phyloP scores from a whole-genome alignment of 1,140 invertebrate genomes.

The Hormaphis cornu region DNA sequence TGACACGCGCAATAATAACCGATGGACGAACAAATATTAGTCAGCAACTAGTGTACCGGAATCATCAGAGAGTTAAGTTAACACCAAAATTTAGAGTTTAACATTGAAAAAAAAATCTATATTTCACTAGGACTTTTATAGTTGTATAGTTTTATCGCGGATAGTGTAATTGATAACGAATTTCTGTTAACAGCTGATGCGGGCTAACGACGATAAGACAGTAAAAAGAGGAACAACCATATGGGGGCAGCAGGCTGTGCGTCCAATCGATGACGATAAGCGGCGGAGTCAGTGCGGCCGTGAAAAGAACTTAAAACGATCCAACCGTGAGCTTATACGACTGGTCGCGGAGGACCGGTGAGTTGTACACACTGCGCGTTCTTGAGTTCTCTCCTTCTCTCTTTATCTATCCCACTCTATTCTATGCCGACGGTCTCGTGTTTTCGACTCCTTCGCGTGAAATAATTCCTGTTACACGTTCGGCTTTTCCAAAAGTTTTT shows the following conservation, averaged over 20 bases:
- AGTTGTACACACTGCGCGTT: neutral
- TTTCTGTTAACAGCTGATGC: conserved; percentile 7
- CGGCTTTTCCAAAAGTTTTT: neutral
- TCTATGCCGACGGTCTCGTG: neutral
- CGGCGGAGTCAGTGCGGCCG: neutral
- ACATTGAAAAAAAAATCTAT: neutral
- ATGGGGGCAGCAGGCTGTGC: no score
- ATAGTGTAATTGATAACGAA: conserved; percentile 11
- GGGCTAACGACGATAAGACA: neutral
- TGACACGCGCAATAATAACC: neutral
- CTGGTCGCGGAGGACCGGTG: neutral
- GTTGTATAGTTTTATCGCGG: no score
- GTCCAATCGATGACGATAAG: no score
- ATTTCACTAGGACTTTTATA: neutral
- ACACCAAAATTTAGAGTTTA: neutral
- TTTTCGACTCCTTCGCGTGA: neutral
- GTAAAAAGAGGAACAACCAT: neutral
- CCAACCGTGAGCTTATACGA: neutral
- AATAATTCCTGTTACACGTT: neutral
- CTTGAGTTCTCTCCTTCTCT: neutral
- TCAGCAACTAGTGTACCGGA: no score
- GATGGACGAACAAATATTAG: neutral
- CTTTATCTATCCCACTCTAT: no score
- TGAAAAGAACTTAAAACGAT: neutral
- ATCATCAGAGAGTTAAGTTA: no score